Evolutionary conservation across 1,140 invertebrate species (phyloP), one percentile per base, ranked within the genome.

Genomic region (Ceratitis capitata): DNA sequence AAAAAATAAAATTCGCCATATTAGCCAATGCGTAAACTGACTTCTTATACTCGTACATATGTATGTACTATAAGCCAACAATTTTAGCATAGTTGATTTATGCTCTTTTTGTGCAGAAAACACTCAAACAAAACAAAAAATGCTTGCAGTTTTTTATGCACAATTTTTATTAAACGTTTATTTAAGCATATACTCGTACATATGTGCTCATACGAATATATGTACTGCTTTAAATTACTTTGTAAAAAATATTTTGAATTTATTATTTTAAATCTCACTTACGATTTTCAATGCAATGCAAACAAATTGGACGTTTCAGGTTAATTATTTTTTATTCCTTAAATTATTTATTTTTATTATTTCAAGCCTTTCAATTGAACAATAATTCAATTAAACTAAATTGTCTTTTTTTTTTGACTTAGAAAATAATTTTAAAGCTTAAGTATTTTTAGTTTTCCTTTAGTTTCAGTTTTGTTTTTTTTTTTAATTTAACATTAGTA

Each of bases 371-470:
- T 32, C 51, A 56, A 53, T 83, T 83, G 53, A 53, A 58, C 53
- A 83, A 83, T 53, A 53, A 58, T 83, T 83, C 82, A 58, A 83
- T 83, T 53, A 9, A 83, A n/a, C 53, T 58, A 53, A 53, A 83
- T n/a, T 83, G 16, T 32, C 7, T 69, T 69, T 69, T 35, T 39
- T 12, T 16, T 45, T 45, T 10, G 32, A n/a, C 69, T 78, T 78
- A 78, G 3, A 78, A 78, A 78, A 45, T 10, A 78, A 78, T 26
- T 78, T 78, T 78, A 78, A 78, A 78, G 69, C 69, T 78, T 45
- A 78, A 78, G 39, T 23, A 78, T 78, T 35, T 14, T 49, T 10
- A 14, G 9, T 49, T 49, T 49, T 49, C 16, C 9, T 58, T 23
- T 58, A 56, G 19, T 9, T 19, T 56, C 7, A 10, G 23, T 58